Base-by-base conservation (phyloP, 2,888 invertebrate species). In the Acrobasis consociella region DNA sequence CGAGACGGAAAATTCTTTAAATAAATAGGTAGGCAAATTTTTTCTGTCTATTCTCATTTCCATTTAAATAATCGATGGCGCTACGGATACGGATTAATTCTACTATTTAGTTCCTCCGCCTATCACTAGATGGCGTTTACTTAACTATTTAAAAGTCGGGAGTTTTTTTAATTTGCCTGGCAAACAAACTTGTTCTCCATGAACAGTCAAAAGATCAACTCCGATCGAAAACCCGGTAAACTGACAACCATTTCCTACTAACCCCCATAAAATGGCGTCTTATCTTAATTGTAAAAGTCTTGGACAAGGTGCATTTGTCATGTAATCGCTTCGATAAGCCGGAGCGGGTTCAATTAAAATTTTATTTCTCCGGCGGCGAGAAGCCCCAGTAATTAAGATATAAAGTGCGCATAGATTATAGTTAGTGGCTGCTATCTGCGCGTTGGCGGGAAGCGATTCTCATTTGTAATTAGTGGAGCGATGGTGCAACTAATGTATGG, bases 371-470 rank as follows among this genome's bases (percentile, higher is more conserved):
- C 70, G 65, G 64, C 66, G 65, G 65, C 76, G 74, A 70, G 72
- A 74, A 74, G 73, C 72, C 16, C 66, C 70, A 68, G 78, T 80
- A 85, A 85, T 86, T 86, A 85, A 85, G 86, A 85, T 85, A 86
- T 75, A 80, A 72, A 72, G 72, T 76, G 72, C 71, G 77, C 80
- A 80, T 80, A 79, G 79, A 81, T 84, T 83, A 80, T 74, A 67
- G 71, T 73, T 69, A 72, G 73, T 74, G 52, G 60, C 68, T 69
- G 71, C 69, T 72, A 72, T 74, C 72, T 68, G 62, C 65, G 65
- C 67, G 71, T 69, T 70, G 69, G 64, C 67, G 69, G 72, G 72
- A 70, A 73, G 67, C 75, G 73, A 73, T 74, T 76, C 70, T 74
- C 73, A 71, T 70, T 69, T 70, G 74, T 73, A 76, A 76, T 76